Evolutionary conservation across 2,797 vertebrate species (phyloP).

Genomic region (Luscinia luscinia): DNA sequence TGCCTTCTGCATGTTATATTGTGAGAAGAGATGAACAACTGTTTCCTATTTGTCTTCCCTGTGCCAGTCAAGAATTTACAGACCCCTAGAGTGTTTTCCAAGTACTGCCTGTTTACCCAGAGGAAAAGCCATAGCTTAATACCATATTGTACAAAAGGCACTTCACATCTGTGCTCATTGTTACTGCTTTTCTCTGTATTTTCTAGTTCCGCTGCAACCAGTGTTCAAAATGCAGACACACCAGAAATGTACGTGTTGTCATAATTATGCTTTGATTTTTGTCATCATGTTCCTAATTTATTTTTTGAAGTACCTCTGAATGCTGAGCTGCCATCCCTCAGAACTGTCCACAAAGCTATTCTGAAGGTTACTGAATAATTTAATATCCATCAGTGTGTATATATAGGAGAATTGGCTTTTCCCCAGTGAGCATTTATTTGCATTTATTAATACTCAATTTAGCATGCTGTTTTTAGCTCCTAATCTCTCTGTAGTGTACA

Average conservation of each 20-base stretch:
- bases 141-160: background rate
- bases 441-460: constrained; percentile 59
- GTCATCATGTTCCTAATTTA: background rate
- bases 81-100: background rate
- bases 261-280: background rate
- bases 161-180: background rate
- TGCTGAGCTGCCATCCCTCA: background rate
- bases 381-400: constrained; percentile 27
- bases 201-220: background rate
- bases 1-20: background rate
- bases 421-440: constrained; percentile 46
- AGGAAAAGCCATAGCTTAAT: background rate
- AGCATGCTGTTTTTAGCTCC: constrained; percentile 43
- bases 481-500: background rate
- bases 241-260: background rate
- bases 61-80: background rate
- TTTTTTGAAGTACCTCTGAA: constrained; percentile 4
- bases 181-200: background rate
- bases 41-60: background rate
- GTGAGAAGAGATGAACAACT: background rate
- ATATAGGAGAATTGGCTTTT: constrained; percentile 26
- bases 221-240: background rate
- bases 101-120: background rate
- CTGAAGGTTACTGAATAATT: constrained; percentile 52
- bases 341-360: constrained; percentile 11